Evolutionary conservation across 2,797 vertebrate genomes (phyloP).

Genomic region (Notolabrus celidotus): DNA sequence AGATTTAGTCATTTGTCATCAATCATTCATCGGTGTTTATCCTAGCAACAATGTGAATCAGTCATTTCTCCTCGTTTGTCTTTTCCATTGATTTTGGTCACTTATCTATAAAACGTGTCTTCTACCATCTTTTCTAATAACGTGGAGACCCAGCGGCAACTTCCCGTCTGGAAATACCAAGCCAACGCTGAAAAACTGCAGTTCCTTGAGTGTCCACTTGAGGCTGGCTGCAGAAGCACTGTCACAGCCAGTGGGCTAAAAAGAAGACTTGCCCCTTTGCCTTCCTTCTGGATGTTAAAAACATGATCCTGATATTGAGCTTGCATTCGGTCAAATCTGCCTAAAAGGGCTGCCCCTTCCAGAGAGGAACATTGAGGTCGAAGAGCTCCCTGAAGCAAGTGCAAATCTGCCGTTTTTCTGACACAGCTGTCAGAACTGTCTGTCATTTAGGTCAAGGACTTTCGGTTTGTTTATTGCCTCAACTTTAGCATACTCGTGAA

Average conservation of each 20-base stretch:
- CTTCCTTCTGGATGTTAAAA: neutral
- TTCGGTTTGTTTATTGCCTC: constrained; percentile 7
- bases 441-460: constrained; percentile 8
- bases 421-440: constrained; percentile 5
- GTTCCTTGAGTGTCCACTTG: too few species aligned
- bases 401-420: constrained; percentile 3
- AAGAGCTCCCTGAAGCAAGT: neutral
- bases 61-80: too few species aligned
- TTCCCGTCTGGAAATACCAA: too few species aligned
- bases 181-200: too few species aligned
- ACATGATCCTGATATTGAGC: neutral
- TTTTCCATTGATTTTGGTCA: too few species aligned
- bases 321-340: neutral
- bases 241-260: neutral
- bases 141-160: too few species aligned
- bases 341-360: neutral
- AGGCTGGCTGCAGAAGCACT: too few species aligned
- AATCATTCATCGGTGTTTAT: too few species aligned
- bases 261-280: neutral
- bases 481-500: neutral
- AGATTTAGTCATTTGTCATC: too few species aligned
- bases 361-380: neutral
- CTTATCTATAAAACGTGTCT: too few species aligned
- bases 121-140: too few species aligned
- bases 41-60: too few species aligned